Percentiles rank a stretch among this genome's conserved stretches.
Conservation (phyloP, 1,140 invertebrate genomes). For the Drosophila truncata region DNA sequence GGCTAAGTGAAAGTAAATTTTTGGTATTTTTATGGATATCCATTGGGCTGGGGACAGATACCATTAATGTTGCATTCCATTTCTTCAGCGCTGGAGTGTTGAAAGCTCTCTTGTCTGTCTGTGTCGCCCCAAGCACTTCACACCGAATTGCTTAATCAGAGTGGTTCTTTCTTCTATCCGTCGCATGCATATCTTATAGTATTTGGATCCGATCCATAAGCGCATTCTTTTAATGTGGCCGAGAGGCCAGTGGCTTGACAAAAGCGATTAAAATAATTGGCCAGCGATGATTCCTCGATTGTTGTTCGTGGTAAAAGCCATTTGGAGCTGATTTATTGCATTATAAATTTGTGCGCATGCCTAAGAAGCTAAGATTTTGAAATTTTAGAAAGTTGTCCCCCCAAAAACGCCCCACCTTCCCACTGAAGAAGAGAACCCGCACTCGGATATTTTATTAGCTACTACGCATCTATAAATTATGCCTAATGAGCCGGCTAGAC, state of each 20-base stretch:
- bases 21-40: slow-evolving; percentile 69
- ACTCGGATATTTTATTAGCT: slow-evolving; percentile 71
- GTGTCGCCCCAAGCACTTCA: slow-evolving; percentile 54
- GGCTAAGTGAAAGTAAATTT: slow-evolving; percentile 78
- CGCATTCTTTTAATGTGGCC: slow-evolving; percentile 60
- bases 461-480: slow-evolving; percentile 72
- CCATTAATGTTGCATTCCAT: slow-evolving; percentile 77
- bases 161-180: slow-evolving; percentile 31
- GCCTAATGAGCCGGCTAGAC: slow-evolving; percentile 72
- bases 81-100: slow-evolving; percentile 63
- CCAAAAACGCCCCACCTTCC: slow-evolving; percentile 8
- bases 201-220: slow-evolving; percentile 15
- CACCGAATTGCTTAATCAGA: slow-evolving; percentile 77
- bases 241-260: slow-evolving; percentile 58
- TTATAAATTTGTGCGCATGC: slow-evolving; percentile 82
- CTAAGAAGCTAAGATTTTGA: slow-evolving; percentile 80
- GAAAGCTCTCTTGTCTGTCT: slow-evolving; percentile 68
- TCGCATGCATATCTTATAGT: slow-evolving; percentile 15
- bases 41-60: slow-evolving; percentile 30
- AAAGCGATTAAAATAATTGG: slow-evolving; percentile 82
- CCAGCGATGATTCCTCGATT: slow-evolving; percentile 63
- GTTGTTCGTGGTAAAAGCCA: slow-evolving; percentile 68
- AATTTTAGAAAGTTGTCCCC: slow-evolving; percentile 75
- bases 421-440: slow-evolving; percentile 11
- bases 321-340: slow-evolving; percentile 79